phyloP scores from a whole-genome alignment of 2,888 invertebrate species.

The Caenorhabditis sp. region DNA sequence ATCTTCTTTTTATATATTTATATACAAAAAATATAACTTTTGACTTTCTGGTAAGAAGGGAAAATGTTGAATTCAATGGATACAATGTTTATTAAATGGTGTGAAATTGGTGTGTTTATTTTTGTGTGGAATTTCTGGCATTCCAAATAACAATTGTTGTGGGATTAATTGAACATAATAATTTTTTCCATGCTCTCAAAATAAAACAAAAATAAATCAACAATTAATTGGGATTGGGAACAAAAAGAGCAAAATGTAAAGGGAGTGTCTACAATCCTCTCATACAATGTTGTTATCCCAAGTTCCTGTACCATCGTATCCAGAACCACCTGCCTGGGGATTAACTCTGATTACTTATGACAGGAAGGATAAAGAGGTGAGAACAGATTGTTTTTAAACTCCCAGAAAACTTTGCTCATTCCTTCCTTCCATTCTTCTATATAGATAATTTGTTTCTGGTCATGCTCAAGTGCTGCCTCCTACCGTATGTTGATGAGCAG shows the following conservation, averaged over 20 bases:
- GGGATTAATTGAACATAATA: background rate
- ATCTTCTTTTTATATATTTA: no score
- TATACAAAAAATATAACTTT: no score
- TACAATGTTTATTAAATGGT: background rate
- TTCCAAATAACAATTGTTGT: background rate
- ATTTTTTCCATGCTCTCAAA: background rate
- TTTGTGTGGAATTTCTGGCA: background rate
- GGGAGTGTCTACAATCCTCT: no score
- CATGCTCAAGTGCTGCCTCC: background rate
- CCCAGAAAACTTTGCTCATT: background rate
- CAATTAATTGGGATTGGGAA: background rate
- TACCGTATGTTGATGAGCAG: background rate
- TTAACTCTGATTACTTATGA: background rate
- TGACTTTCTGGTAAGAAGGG: no score
- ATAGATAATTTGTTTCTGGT: background rate
- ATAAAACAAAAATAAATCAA: constrained; percentile 1
- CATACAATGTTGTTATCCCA: no score
- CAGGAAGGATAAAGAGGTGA: background rate
- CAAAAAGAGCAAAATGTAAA: background rate
- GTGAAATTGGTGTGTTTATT: background rate
- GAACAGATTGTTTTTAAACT: background rate
- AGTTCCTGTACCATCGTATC: background rate
- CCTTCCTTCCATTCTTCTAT: background rate
- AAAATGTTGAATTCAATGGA: no score
- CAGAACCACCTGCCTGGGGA: background rate